Conservation (phyloP, 2,888 invertebrate species). For the Fragum whitleyi region DNA sequence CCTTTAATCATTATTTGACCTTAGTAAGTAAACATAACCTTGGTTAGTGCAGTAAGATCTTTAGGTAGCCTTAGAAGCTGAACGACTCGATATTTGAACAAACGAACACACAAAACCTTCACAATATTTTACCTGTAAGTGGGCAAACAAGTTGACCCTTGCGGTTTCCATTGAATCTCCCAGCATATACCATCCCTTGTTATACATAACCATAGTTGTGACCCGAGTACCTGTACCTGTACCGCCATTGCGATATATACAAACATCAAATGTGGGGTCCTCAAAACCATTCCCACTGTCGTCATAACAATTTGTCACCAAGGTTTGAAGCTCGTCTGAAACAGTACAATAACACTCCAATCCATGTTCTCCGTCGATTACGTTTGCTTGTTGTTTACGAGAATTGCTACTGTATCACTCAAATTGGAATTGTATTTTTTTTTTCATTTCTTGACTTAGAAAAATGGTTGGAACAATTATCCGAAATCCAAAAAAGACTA, state of each 20-base stretch:
- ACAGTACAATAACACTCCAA: not conserved
- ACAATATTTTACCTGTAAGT: not conserved
- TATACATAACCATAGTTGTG: not conserved
- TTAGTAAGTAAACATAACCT: too few relatives aligned
- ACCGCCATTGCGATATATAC: not conserved
- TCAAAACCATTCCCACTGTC: slow-evolving; percentile 15
- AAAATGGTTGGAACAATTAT: not conserved
- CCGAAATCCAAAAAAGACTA: too few relatives aligned
- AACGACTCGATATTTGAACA: too few relatives aligned
- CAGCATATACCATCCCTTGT: slow-evolving; percentile 16
- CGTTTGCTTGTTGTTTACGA: too few relatives aligned
- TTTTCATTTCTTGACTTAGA: too few relatives aligned
- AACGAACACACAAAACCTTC: too few relatives aligned
- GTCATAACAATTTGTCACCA: slow-evolving; percentile 15
- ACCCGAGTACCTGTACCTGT: not conserved
- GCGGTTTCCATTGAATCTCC: slow-evolving; percentile 6
- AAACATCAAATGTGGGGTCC: slow-evolving; percentile 14
- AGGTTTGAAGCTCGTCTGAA: slow-evolving; percentile 6
- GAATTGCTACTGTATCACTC: too few relatives aligned
- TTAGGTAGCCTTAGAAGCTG: too few relatives aligned
- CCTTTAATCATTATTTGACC: too few relatives aligned
- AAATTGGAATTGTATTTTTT: too few relatives aligned
- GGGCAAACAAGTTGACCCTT: not conserved
- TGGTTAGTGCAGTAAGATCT: too few relatives aligned
- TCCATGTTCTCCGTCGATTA: not conserved